A percentile compares a stretch with the other conserved stretches of the same genome.
These are phyloP conservation scores for Spongilla lacustris DNA, from an alignment of 37 sponge, comb jelly and placozoan genomes.

Conservation along the genomic window DNA sequence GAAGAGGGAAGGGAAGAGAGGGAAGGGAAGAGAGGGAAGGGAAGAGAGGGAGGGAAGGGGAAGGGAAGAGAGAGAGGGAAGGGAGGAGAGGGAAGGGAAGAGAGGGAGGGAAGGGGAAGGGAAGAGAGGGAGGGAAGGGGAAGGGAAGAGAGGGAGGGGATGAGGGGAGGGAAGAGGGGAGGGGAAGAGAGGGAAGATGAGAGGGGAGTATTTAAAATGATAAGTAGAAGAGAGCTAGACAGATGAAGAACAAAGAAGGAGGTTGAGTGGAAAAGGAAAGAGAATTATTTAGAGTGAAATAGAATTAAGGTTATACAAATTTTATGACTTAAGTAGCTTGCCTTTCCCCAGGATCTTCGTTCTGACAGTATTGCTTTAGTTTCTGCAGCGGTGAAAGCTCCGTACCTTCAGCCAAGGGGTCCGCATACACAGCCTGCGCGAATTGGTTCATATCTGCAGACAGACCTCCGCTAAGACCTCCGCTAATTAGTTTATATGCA, in stretches of 20 bases:
- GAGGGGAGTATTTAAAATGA: background rate
- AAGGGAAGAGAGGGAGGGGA: background rate
- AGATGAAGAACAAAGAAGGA: background rate
- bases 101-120: background rate
- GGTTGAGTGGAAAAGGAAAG: background rate
- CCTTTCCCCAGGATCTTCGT: conserved; percentile 66
- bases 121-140: background rate
- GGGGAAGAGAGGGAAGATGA: background rate
- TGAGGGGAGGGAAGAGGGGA: background rate
- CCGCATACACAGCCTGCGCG: conserved; percentile 19
- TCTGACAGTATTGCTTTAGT: conserved; percentile 58
- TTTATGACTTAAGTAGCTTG: no score
- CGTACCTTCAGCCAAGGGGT: conserved; percentile 66
- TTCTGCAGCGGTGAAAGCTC: conserved; percentile 49
- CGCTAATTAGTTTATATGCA: no score
- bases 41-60: background rate
- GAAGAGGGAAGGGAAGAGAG: no score
- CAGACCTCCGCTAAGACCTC: background rate
- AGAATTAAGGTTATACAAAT: background rate
- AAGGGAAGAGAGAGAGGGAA: background rate
- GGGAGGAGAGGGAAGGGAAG: background rate
- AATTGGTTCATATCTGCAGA: background rate
- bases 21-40: background rate
- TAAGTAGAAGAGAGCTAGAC: background rate
- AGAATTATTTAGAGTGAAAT: background rate